Conservation (phyloP, 2,888 invertebrate species). For the Drosophila basisetae region DNA sequence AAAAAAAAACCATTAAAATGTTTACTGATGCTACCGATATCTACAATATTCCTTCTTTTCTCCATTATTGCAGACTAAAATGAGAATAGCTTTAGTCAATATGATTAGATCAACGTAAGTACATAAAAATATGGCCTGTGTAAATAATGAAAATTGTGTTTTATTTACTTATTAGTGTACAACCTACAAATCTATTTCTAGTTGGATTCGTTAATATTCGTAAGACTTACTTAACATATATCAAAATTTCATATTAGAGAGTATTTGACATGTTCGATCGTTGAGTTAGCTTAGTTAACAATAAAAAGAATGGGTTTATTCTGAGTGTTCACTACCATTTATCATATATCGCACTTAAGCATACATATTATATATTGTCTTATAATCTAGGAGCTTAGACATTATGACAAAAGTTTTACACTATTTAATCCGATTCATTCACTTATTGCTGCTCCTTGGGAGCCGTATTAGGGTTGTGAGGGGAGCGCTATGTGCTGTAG, state of each 20-base stretch:
- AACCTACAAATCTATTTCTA: constrained; percentile 45
- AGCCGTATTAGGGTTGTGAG: constrained; percentile 60
- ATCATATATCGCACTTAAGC: constrained; percentile 19
- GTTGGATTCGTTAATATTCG: constrained; percentile 15
- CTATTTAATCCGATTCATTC: constrained; percentile 60
- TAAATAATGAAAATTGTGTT: constrained; percentile 48
- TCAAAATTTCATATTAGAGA: constrained; percentile 37
- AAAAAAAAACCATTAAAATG: constrained; percentile 2
- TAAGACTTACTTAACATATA: constrained; percentile 30
- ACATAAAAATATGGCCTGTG: constrained; percentile 55
- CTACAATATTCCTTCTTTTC: constrained; percentile 41
- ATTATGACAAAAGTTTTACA: constrained; percentile 72
- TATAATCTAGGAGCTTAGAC: constrained; percentile 58
- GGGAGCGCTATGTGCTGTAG: constrained; percentile 63
- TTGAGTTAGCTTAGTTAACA: constrained; percentile 19
- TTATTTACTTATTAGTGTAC: constrained; percentile 29
- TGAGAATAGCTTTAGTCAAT: constrained; percentile 55
- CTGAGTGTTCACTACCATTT: constrained; percentile 6
- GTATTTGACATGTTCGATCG: constrained; percentile 20
- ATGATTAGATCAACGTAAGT: constrained; percentile 63
- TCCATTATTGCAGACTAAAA: constrained; percentile 59
- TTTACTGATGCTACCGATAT: constrained; percentile 32
- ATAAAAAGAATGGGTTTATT: constrained; percentile 21
- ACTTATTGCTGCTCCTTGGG: constrained; percentile 79
- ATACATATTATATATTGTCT: constrained; percentile 34